These are phyloP conservation scores for Trematocara macrostoma DNA, from an alignment of 2,113 vertebrate species.

Conservation along the genomic window DNA sequence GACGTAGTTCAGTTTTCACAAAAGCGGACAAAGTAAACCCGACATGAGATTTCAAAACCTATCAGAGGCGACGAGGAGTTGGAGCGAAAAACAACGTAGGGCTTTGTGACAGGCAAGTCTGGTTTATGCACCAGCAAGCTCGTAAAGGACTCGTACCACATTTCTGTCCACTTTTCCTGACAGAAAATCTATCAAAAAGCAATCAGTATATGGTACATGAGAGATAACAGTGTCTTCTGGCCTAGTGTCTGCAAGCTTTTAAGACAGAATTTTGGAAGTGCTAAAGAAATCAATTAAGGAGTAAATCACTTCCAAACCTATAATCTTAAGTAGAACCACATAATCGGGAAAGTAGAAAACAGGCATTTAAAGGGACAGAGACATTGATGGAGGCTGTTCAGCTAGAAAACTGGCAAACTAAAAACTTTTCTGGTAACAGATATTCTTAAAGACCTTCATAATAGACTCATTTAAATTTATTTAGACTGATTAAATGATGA, in stretches of 20 bases:
- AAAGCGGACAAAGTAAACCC: background rate
- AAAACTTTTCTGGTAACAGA: background rate
- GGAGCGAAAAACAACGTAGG: background rate
- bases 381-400: background rate
- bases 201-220: background rate
- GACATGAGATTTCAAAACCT: conserved; percentile 14
- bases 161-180: background rate
- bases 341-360: background rate
- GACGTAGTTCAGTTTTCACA: background rate
- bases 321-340: background rate
- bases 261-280: background rate
- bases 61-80: background rate
- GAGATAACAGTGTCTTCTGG: background rate
- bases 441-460: background rate
- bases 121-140: background rate
- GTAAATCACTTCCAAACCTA: background rate
- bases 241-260: background rate
- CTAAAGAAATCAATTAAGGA: background rate
- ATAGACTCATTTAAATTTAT: background rate
- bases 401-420: background rate
- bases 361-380: background rate
- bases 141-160: background rate
- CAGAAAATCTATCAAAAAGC: background rate
- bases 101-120: background rate
- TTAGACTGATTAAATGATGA: background rate